phyloP scores from a whole-genome alignment of 2,113 vertebrate genomes.

The Bos indicus region DNA sequence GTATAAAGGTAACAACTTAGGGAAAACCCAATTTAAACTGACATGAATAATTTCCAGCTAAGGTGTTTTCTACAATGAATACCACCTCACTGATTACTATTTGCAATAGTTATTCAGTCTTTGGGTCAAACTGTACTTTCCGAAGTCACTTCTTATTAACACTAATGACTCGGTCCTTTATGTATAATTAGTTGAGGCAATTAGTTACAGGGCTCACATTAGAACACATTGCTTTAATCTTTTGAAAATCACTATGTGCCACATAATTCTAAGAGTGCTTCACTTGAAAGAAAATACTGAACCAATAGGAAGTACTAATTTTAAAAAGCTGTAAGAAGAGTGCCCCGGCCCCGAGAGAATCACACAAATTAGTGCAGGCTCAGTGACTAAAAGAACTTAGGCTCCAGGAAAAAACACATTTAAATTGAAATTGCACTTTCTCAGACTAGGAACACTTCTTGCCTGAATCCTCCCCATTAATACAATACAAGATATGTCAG shows the following conservation, averaged over 20 bases:
- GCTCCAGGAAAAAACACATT: neutral
- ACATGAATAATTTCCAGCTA: neutral
- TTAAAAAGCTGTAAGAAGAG: conserved; percentile 37
- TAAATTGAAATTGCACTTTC: conserved; percentile 41
- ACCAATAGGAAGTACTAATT: conserved; percentile 36
- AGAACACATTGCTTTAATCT: conserved; percentile 51
- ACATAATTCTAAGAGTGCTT: conserved; percentile 42
- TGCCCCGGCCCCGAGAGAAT: neutral
- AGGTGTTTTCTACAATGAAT: neutral
- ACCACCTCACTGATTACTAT: conserved; percentile 1
- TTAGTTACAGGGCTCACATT: conserved; percentile 48
- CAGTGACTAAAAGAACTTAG: neutral
- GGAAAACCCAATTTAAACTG: neutral
- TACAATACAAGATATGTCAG: neutral
- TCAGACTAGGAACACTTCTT: neutral
- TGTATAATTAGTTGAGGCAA: conserved; percentile 63
- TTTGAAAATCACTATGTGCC: conserved; percentile 36
- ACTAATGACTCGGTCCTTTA: conserved; percentile 45
- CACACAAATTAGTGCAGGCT: conserved; percentile 52
- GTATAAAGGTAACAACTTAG: neutral
- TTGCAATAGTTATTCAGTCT: conserved; percentile 34
- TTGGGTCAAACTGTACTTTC: conserved; percentile 41
- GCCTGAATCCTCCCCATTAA: conserved; percentile 38
- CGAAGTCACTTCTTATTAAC: conserved; percentile 56
- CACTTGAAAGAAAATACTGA: conserved; percentile 59